A percentile compares a stretch with the other conserved stretches of the same genome.
Conservation (phyloP, 2,113 vertebrate genomes). For the Azemiops feae region DNA sequence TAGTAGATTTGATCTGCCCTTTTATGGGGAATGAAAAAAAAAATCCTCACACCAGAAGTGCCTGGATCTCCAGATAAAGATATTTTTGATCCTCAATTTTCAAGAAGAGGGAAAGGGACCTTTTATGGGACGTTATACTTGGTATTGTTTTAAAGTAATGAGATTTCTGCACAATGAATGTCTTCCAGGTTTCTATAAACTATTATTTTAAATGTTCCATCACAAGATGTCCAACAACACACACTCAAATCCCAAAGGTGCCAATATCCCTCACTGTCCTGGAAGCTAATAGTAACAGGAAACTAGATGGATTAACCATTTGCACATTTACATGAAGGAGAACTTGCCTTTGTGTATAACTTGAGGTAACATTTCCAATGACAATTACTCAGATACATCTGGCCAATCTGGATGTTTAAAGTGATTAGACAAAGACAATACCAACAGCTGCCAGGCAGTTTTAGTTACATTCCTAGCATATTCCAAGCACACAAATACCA, state of each 20-base stretch:
- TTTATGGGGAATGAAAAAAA: not conserved
- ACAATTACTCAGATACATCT: not conserved
- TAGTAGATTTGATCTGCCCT: not conserved
- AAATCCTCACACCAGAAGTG: not conserved
- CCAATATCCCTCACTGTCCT: not conserved
- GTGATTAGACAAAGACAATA: conserved; percentile 8
- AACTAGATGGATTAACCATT: not conserved
- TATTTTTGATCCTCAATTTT: not conserved
- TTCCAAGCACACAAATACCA: conserved; percentile 10
- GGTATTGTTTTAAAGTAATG: not conserved
- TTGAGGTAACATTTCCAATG: not conserved
- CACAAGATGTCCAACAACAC: not conserved
- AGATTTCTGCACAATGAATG: not conserved
- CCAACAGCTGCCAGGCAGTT: conserved; percentile 4
- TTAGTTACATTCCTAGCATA: not conserved
- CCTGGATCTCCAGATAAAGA: not conserved
- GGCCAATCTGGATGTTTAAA: not conserved
- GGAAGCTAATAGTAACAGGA: not conserved
- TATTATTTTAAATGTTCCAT: not conserved
- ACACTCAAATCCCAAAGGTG: not conserved
- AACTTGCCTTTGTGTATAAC: not conserved
- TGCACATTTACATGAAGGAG: not conserved
- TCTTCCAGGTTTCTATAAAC: not conserved
- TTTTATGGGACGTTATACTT: conserved; percentile 1
- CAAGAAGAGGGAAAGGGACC: not conserved